Percentiles rank a stretch among this genome's conserved stretches.
Evolutionary conservation across 1,140 invertebrate species (phyloP).

Genomic region (Scaptomyza pallida): DNA sequence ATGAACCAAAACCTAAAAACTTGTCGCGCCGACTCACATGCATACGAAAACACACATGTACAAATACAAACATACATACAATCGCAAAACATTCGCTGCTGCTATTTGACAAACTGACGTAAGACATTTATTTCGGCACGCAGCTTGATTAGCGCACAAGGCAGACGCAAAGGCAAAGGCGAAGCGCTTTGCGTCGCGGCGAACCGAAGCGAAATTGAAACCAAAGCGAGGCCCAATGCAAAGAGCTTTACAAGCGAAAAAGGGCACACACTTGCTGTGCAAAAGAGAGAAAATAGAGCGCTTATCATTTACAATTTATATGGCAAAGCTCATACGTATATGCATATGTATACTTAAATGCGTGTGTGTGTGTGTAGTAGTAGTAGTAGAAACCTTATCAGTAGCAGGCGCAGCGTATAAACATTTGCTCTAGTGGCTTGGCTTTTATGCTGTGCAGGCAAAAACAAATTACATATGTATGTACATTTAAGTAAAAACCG

Average conservation of each 20-base stretch:
- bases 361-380: background rate
- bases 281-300: constrained; percentile 14
- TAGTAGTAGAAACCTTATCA: constrained; percentile 38
- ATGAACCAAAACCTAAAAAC: constrained; percentile 65
- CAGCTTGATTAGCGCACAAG: constrained; percentile 49
- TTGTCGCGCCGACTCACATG: constrained; percentile 64
- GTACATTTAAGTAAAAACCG: too few species aligned
- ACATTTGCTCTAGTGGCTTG: constrained; percentile 21
- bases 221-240: constrained; percentile 34
- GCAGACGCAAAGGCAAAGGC: constrained; percentile 13
- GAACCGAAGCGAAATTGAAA: constrained; percentile 22
- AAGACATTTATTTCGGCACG: constrained; percentile 77
- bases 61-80: constrained; percentile 44
- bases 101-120: constrained; percentile 76
- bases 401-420: constrained; percentile 21
- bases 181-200: background rate
- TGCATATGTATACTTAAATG: background rate
- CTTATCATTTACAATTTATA: constrained; percentile 28
- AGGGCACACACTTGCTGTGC: constrained; percentile 23
- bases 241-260: constrained; percentile 36
- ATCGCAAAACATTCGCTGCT: constrained; percentile 47
- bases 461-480: constrained; percentile 18
- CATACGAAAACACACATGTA: constrained; percentile 39
- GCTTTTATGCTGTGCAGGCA: constrained; percentile 40
- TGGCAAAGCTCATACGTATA: background rate